Evolutionary conservation across 2,113 vertebrate genomes (phyloP), one percentile per base, ranked within the genome.

Genomic region (Epinephelus fuscoguttatus): DNA sequence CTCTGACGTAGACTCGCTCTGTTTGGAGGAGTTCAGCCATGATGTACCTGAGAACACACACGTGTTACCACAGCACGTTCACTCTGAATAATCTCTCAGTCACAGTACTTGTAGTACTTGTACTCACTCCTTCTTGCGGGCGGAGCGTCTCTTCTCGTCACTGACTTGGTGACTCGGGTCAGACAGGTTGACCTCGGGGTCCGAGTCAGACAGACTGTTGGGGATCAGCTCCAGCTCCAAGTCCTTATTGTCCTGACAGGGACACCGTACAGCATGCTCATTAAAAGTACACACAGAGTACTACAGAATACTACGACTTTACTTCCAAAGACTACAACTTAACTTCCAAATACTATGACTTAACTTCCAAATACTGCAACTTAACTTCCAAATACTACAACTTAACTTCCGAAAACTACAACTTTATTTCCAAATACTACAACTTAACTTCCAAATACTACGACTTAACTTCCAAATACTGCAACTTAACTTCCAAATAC

Each of bases 21-120:
- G 98, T 99, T 88, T 99, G 98, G 21, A 99, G 96, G 37, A 99
- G 96, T 85, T 99, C 98, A 11, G 98, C 98, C 98, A 99, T 99
- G 89, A 99, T 99, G 93, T 99, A 99, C 92, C 98, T 99, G 91
- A 86, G 64, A 23, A 64, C 14, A 74, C 42, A 74, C 37, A 69
- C 45, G 30, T 7, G 74, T 81, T 15, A 85, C 14, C 14, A 3
- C 5, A 42, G n/a, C 10, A 1, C 4, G 33, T 8, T 25, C n/a
- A 1, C 33, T 37, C 33, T 1, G 0, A 3, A 0, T 30, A 49
- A n/a, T n/a, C 30, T 30, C 1, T 6, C 0, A 12, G 18, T 40
- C 2, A 2, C 13, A 66, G 23, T 49, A 49, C 63, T 66, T 2
- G 11, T 12, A 12, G 14, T 19, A 21, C 1, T 12, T 3, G 8